These are phyloP conservation scores for Chouioia cunea DNA, from an alignment of 2,888 invertebrate species.

Conservation along the genomic window DNA sequence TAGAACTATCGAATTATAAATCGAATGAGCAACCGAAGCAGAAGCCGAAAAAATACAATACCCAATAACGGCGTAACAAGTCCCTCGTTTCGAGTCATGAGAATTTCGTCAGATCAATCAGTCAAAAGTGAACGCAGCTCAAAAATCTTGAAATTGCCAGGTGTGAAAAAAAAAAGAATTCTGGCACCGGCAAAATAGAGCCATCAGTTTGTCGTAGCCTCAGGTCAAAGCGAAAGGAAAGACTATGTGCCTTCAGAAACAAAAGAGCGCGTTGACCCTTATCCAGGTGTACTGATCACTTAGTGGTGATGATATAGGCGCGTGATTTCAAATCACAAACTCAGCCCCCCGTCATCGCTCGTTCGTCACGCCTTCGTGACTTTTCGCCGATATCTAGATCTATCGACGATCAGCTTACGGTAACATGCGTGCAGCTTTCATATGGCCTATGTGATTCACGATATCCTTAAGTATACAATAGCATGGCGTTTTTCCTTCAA, in stretches of 20 bases:
- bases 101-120: constrained; percentile 37
- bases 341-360: not conserved
- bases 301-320: too few relatives aligned
- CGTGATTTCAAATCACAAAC: constrained; percentile 1
- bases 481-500: too few relatives aligned
- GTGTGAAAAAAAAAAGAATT: not conserved
- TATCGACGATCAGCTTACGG: too few relatives aligned
- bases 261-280: constrained; percentile 19
- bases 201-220: not conserved
- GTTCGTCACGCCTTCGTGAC: too few relatives aligned
- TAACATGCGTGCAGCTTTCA: too few relatives aligned
- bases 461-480: too few relatives aligned
- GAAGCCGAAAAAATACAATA: too few relatives aligned
- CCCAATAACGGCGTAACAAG: constrained; percentile 13
- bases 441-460: too few relatives aligned
- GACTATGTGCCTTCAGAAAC: constrained; percentile 15
- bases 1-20: too few relatives aligned
- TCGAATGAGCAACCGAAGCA: too few relatives aligned
- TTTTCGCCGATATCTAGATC: too few relatives aligned
- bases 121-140: constrained; percentile 16
- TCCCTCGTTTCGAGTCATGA: constrained; percentile 7
- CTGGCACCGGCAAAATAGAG: constrained; percentile 3
- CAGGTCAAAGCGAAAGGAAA: constrained; percentile 2
- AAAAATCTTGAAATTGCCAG: constrained; percentile 31
- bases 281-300: constrained; percentile 2